Conservation (phyloP, 2,888 invertebrate genomes). For the Dioctria linearis region DNA sequence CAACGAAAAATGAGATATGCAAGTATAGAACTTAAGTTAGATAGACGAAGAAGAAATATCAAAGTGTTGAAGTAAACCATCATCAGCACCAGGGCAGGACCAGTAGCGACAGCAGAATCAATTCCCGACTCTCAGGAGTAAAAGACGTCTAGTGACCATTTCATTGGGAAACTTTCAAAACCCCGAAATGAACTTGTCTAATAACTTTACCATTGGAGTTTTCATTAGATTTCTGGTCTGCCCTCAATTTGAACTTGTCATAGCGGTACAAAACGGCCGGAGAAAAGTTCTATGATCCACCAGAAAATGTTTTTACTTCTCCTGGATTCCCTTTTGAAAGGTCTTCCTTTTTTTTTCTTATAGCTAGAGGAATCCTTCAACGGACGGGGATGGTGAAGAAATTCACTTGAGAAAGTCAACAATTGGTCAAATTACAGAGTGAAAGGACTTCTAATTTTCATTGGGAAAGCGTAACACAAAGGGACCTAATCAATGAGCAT, state of each 20-base stretch:
- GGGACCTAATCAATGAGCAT: constrained; percentile 41
- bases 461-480: constrained; percentile 44
- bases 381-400: constrained; percentile 8
- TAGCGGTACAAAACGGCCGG: background rate
- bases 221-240: constrained; percentile 57
- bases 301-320: constrained; percentile 38
- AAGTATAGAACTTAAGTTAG: background rate
- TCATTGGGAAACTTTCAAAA: constrained; percentile 55
- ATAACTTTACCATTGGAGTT: constrained; percentile 57
- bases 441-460: constrained; percentile 56
- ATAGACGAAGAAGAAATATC: constrained; percentile 24
- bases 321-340: background rate
- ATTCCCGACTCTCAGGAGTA: constrained; percentile 25
- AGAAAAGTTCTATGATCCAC: constrained; percentile 36
- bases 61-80: constrained; percentile 29
- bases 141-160: constrained; percentile 52
- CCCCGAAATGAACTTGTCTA: constrained; percentile 57
- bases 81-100: constrained; percentile 11
- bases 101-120: constrained; percentile 28
- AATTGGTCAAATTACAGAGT: constrained; percentile 57
- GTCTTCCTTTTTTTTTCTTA: constrained; percentile 19
- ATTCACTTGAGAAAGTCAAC: constrained; percentile 55
- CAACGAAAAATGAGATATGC: background rate
- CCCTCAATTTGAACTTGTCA: constrained; percentile 41
- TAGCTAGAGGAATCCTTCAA: background rate